Evolutionary conservation across 2,113 vertebrate genomes (phyloP), one percentile per base, ranked within the genome.

Genomic region (Nothocercus julius): DNA sequence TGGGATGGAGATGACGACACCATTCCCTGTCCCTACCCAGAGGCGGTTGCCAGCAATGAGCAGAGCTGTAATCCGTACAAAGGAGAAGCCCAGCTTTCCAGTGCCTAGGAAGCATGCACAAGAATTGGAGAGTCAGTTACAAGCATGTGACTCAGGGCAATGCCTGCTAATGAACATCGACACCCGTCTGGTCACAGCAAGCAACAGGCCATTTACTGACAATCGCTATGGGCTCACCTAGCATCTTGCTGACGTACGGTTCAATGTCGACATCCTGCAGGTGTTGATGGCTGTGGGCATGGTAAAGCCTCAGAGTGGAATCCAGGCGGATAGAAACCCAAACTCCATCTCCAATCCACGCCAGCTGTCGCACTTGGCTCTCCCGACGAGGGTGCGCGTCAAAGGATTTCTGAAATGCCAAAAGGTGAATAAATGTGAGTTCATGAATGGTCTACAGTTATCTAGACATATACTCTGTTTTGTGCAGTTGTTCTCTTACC

Each of bases 171-270:
- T 2, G 36, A 47, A 62, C 72, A 66, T 14, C 66, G 11, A 40
- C 34, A 58, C 49, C 51, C 12, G 30, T 72, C 69, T 38, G 53
- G 66, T 22, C 51, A 66, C 61, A 83, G 38, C 9, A 67, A 68
- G 56, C 51, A 81, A 54, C 28, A 84, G 85, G 38, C 15, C 32
- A 19, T 13, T 42, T 63, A 17, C 44, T 34, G 53, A 61, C 10
- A 5, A 63, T 11, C 4, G 10, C n/a, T 18, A 44, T 16, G 18
- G 89, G 75, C 98, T 98, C 94, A 99, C 99, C 99, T 61, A 99
- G 97, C 99, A 99, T 99, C 97, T 99, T 99, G 98, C 99, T 99
- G 98, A 99, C 99, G 0, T 99, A 99, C 14, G 99, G 99, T 94
- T 99, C 99, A 1, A 99, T 99, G 97, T 99, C 99, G 19, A 99